phyloP scores from a whole-genome alignment of 2,888 invertebrate genomes.

The Hyposoter dolosus region DNA sequence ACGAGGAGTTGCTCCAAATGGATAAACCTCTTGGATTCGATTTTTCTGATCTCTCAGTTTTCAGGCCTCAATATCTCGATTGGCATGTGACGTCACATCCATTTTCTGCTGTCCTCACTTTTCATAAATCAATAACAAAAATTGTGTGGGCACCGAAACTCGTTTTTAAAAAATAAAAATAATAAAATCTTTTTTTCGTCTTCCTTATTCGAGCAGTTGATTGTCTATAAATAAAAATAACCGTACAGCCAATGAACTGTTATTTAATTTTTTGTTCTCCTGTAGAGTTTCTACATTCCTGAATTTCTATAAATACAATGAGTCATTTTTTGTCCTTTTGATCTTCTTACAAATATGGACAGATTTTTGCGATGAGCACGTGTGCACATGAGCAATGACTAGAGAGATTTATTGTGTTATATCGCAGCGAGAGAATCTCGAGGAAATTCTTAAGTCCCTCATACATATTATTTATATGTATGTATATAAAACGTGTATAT shows the following conservation, averaged over 20 bases:
- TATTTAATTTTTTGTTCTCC: neutral
- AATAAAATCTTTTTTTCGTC: neutral
- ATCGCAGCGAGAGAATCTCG: slow-evolving; percentile 44
- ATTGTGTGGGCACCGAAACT: neutral
- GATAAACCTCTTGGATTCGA: neutral
- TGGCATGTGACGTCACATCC: neutral
- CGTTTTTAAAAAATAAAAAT: too few species aligned
- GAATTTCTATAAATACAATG: slow-evolving; percentile 13
- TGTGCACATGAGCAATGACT: slow-evolving; percentile 21
- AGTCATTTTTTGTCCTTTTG: neutral
- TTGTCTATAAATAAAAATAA: slow-evolving; percentile 12
- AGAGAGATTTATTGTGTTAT: slow-evolving; percentile 37
- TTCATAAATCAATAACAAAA: neutral
- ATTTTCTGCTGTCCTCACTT: neutral
- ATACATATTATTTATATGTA: neutral
- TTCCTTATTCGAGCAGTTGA: neutral
- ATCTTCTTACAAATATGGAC: neutral
- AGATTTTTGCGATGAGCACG: slow-evolving; percentile 21
- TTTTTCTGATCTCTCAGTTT: neutral
- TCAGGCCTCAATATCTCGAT: neutral
- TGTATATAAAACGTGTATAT: slow-evolving; percentile 2
- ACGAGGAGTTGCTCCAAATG: neutral
- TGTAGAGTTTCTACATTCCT: neutral
- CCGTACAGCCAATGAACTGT: slow-evolving; percentile 18
- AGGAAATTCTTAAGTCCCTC: slow-evolving; percentile 43